A percentile compares a stretch with the other conserved stretches of the same genome.
Evolutionary conservation across 2,113 vertebrate species (phyloP).

Genomic region (Thryonomys swinderianus): DNA sequence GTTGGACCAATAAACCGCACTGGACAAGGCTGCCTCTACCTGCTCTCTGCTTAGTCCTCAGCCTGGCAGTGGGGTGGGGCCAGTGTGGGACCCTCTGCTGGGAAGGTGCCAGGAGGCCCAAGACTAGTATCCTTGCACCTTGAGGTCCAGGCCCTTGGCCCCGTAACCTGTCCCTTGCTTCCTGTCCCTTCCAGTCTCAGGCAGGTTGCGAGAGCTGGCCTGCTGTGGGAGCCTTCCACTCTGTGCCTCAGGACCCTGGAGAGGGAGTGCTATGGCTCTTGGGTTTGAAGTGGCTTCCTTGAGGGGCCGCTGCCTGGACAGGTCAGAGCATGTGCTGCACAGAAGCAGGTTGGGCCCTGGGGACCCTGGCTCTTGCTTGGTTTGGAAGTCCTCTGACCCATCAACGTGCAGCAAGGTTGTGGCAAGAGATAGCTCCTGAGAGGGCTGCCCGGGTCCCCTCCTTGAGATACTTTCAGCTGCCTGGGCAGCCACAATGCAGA

Average conservation of each 20-base stretch:
- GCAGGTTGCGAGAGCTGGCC: accelerated
- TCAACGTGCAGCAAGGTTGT: accelerated
- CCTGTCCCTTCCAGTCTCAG: not conserved
- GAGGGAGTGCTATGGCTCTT: accelerated
- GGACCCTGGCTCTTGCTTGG: not conserved
- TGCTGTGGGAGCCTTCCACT: not conserved
- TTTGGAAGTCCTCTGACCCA: not conserved
- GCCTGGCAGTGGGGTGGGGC: no score
- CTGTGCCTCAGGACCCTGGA: not conserved
- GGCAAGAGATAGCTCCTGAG: not conserved
- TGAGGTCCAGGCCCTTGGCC: not conserved
- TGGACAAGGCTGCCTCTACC: not conserved
- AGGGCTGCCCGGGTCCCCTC: not conserved
- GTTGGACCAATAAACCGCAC: slow-evolving; percentile 67
- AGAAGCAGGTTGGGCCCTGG: not conserved
- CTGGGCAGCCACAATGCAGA: not conserved
- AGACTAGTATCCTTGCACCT: not conserved
- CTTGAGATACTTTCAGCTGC: not conserved
- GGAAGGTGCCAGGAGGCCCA: not conserved
- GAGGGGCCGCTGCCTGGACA: not conserved
- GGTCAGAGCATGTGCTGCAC: not conserved
- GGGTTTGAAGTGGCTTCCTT: not conserved
- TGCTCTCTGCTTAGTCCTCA: not conserved
- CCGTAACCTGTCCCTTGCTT: no score
- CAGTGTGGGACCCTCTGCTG: not conserved